Base-by-base conservation (phyloP, 2,797 vertebrate genomes). In the Huso huso region DNA sequence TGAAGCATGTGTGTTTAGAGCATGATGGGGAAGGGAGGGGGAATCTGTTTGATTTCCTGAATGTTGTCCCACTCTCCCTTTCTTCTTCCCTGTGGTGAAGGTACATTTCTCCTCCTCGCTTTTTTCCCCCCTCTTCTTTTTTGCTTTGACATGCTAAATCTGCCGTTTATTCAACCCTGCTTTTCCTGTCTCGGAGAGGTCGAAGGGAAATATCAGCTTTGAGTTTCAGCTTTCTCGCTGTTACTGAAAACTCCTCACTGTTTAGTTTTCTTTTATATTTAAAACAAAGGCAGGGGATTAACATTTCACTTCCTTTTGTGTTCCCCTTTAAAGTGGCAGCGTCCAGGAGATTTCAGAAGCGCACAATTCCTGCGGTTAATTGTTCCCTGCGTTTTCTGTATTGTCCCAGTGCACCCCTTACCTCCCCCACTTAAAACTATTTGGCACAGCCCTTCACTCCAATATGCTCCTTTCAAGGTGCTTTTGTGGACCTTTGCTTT, bases 161-260 rank as follows among this genome's bases (percentile, higher is more conserved):
- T 83, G 81, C 86, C 84, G 85, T 87, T 89, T 90, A 88, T 89
- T 23, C 49, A 53, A 9, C 86, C 88, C 90, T 88, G 86, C 65
- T 88, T 88, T 84, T 89, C 88, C 90, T 86, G 89, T 9, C 61
- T 23, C 61, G 6, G 5, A 62, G 48, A 18, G 61, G 61, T 51
- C 77, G 87, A 87, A 88, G 89, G 90, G 90, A 91, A 90, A 88
- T 89, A 86, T 86, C 87, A 82, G 81, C 87, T 90, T 90, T 86
- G 90, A 87, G 88, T 79, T 86, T 89, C 82, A 62, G 78, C 69
- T 79, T 83, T 87, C 86, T 64, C 81, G 79, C 83, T 79, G 81
- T 80, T 83, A 76, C 83, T 79, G 81, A 79, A 82, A 84, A 64
- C 23, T 18, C 13, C 50, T 77, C 77, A 82, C 80, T 87, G 86